Conservation (phyloP, 2,113 vertebrate genomes). For the Pachycephala philippinensis region DNA sequence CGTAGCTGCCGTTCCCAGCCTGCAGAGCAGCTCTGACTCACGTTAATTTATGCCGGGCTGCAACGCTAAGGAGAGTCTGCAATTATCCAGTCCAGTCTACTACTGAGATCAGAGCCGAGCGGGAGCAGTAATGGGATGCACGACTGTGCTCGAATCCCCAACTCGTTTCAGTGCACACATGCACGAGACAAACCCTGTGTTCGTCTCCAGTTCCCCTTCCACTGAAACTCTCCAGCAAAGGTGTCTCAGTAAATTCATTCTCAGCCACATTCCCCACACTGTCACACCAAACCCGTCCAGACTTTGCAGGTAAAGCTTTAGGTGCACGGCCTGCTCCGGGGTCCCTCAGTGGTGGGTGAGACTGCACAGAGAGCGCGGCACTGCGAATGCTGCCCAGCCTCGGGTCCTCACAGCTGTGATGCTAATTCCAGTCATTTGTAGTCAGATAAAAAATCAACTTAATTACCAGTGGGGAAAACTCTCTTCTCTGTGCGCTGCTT, state of each 20-base stretch:
- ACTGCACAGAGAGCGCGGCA: rapidly evolving
- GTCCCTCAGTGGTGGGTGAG: rapidly evolving
- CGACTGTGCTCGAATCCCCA: background rate
- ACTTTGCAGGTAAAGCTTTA: rapidly evolving
- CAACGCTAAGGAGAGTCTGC: background rate
- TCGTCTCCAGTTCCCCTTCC: background rate
- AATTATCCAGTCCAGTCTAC: background rate
- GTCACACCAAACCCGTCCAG: rapidly evolving
- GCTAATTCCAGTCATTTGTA: background rate
- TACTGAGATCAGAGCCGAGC: background rate
- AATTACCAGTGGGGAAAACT: background rate
- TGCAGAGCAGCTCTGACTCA: background rate
- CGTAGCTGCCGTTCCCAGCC: rapidly evolving
- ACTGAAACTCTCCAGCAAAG: rapidly evolving
- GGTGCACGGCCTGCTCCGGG: background rate
- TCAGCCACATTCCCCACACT: rapidly evolving
- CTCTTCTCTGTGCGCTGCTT: background rate
- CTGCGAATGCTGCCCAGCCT: rapidly evolving
- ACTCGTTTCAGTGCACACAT: background rate
- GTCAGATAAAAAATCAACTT: background rate
- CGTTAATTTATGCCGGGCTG: background rate
- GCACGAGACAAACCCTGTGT: background rate
- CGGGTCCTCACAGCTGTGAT: background rate
- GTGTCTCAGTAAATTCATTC: rapidly evolving
- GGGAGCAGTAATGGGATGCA: background rate